A percentile compares a stretch with the other conserved stretches of the same genome.
Conservation (phyloP, 2,797 vertebrate genomes). For the Cichlasoma orientale region DNA sequence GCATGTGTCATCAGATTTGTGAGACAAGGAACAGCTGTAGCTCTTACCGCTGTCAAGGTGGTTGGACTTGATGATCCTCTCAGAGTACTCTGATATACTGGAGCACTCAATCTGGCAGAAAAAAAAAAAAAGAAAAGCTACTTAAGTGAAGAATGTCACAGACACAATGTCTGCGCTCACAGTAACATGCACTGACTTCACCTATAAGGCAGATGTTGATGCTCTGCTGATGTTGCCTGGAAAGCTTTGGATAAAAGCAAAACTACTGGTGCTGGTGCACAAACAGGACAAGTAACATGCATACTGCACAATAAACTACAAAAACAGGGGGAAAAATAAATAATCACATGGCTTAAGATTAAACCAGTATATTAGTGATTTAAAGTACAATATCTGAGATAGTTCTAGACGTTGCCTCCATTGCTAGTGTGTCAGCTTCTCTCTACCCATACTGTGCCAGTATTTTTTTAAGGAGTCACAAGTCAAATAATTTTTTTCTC, state of each 20-base stretch:
- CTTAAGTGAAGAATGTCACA: not conserved
- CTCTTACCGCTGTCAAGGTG: conserved; percentile 95
- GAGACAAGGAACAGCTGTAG: conserved; percentile 13
- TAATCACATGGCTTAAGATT: not conserved
- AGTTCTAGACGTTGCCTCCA: no score
- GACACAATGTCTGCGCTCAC: not conserved
- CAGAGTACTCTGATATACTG: conserved; percentile 98
- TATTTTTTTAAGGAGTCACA: no score
- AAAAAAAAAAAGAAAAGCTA: not conserved
- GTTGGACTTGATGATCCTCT: conserved; percentile 99
- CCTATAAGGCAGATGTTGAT: not conserved
- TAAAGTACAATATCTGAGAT: no score
- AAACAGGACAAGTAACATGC: not conserved
- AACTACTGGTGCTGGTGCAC: not conserved
- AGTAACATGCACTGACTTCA: not conserved
- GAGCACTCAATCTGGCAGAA: conserved; percentile 93
- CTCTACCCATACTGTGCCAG: no score
- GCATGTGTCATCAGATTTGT: not conserved
- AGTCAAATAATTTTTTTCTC: no score
- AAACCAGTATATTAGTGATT: no score
- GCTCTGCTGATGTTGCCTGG: not conserved
- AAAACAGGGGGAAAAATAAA: not conserved
- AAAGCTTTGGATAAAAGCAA: not conserved
- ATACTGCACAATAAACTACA: not conserved
- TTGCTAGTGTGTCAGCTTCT: no score